Evolutionary conservation across 1,140 invertebrate species (phyloP).

Genomic region (Trichonephila inaurata): DNA sequence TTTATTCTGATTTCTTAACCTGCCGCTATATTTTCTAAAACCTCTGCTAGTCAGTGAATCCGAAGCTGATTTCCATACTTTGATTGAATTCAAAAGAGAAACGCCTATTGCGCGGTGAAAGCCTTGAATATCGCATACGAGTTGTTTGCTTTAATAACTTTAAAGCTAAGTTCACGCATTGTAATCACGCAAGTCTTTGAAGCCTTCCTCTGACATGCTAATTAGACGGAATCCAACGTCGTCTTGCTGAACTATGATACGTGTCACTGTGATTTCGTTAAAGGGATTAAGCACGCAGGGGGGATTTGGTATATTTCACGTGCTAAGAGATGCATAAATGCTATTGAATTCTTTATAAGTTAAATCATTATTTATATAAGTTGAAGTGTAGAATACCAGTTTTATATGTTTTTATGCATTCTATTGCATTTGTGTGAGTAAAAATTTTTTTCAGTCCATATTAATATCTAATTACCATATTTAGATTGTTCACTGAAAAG

Average conservation of each 20-base stretch:
- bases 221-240: constrained; percentile 3
- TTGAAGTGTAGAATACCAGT: no score
- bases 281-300: background rate
- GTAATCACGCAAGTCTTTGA: background rate
- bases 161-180: constrained; percentile 1
- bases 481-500: no score
- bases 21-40: background rate
- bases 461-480: no score
- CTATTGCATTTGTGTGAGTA: no score
- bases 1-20: background rate
- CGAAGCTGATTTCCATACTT: background rate
- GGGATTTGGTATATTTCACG: background rate
- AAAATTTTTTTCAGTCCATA: no score
- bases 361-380: no score
- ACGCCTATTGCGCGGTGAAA: background rate
- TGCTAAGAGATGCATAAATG: background rate
- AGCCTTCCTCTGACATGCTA: constrained; percentile 12
- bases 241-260: background rate
- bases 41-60: background rate
- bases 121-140: background rate
- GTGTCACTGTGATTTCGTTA: background rate
- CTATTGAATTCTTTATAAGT: no score
- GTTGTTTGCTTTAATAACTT: constrained; percentile 16
- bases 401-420: no score
- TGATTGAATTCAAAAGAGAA: background rate